Conservation (phyloP, 2,888 invertebrate genomes). For the Hesperia comma region DNA sequence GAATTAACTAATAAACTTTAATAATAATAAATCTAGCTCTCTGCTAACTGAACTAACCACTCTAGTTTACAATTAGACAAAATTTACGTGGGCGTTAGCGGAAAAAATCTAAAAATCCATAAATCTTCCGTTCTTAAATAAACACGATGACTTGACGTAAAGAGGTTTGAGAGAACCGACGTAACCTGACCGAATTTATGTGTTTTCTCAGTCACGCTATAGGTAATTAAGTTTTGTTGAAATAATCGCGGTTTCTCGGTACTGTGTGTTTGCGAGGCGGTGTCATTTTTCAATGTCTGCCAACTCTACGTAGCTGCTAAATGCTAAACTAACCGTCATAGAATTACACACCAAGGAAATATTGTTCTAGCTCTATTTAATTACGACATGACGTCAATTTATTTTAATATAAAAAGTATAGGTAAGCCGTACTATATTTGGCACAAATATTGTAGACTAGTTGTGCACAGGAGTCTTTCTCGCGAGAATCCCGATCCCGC, state of each 20-base stretch:
- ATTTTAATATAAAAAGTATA: neutral
- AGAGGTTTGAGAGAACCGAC: neutral
- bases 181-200: slow-evolving; percentile 24
- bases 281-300: slow-evolving; percentile 32
- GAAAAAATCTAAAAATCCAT: too few species aligned
- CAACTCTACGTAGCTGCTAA: slow-evolving; percentile 39
- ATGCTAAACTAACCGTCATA: slow-evolving; percentile 43
- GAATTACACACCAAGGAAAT: slow-evolving; percentile 25
- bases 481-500: too few species aligned
- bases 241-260: slow-evolving; percentile 25
- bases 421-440: neutral
- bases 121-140: too few species aligned
- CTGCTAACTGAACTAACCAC: too few species aligned
- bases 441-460: neutral
- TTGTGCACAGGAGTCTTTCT: too few species aligned
- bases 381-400: neutral
- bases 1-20: too few species aligned
- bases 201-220: slow-evolving; percentile 26
- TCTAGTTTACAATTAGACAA: too few species aligned
- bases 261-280: slow-evolving; percentile 12
- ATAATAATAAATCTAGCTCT: too few species aligned
- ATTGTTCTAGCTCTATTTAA: neutral
- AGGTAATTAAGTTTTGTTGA: slow-evolving; percentile 36
- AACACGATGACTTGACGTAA: neutral
- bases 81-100: too few species aligned